Evolutionary conservation across 2,113 vertebrate genomes (phyloP).

Genomic region (Rhabdomys dilectus): DNA sequence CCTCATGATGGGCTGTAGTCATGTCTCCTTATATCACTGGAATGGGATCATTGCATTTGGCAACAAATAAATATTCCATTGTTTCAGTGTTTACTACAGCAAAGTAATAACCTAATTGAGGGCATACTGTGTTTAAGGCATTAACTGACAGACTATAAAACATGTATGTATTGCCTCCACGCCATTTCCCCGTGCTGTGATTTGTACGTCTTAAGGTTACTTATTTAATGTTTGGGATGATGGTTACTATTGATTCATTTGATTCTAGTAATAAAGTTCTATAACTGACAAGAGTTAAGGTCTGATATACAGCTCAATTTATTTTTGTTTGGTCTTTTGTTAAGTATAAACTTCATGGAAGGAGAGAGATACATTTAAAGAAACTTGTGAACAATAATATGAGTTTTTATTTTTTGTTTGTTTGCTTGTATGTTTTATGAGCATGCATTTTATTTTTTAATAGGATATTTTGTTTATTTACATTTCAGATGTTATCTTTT

Average conservation of each 20-base stretch:
- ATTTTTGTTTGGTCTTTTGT: background rate
- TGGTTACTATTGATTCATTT: conserved; percentile 70
- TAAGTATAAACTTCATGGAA: conserved; percentile 50
- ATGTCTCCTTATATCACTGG: conserved; percentile 57
- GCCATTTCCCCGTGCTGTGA: conserved; percentile 51
- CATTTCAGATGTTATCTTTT: too few relatives aligned
- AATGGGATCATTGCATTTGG: conserved; percentile 55
- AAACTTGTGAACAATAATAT: background rate
- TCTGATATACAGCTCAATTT: background rate
- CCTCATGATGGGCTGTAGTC: background rate
- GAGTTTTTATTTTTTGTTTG: background rate
- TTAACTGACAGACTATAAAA: conserved; percentile 65
- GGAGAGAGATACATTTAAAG: background rate
- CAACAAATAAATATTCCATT: conserved; percentile 53
- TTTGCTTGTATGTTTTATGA: background rate
- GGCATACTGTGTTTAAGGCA: conserved; percentile 60
- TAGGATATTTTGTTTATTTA: too few relatives aligned
- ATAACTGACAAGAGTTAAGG: background rate
- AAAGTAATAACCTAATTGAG: conserved; percentile 62
- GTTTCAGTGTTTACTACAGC: conserved; percentile 62
- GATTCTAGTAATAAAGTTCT: conserved; percentile 50
- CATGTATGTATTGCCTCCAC: conserved; percentile 35
- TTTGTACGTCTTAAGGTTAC: conserved; percentile 42
- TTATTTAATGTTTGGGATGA: conserved; percentile 50
- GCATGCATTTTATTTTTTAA: background rate